These are phyloP conservation scores for Sternotherus odoratus DNA, from an alignment of 2,797 vertebrate genomes.

Conservation along the genomic window DNA sequence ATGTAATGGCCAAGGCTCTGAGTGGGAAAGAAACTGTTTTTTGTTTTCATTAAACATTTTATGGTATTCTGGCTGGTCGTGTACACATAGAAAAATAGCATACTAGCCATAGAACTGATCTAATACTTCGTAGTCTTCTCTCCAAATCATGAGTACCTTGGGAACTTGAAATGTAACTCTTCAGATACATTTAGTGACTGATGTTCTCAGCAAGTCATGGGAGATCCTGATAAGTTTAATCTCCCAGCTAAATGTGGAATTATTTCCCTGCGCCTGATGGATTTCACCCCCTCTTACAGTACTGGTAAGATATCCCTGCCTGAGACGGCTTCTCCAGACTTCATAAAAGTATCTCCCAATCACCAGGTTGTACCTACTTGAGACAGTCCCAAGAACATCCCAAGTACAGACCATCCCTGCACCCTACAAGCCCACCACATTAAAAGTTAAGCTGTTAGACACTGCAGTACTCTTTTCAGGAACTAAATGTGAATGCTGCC, in stretches of 20 bases:
- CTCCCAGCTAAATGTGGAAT: not conserved
- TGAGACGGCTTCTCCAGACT: not conserved
- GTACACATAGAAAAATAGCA: not conserved
- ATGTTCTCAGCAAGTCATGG: not conserved
- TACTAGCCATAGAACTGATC: not conserved
- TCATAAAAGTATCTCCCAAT: too few species aligned
- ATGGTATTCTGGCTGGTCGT: not conserved
- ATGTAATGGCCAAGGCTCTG: not conserved
- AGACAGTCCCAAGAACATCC: not conserved
- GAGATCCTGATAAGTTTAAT: not conserved
- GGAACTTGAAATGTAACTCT: too few species aligned
- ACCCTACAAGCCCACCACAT: accelerated
- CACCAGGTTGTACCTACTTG: not conserved
- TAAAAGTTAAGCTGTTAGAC: too few species aligned
- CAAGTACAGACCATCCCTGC: accelerated
- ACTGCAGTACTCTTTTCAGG: too few species aligned
- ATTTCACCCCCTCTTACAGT: not conserved
- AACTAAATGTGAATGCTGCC: too few species aligned
- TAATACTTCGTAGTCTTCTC: not conserved
- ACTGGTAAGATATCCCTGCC: not conserved
- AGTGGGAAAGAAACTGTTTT: not conserved
- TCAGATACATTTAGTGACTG: too few species aligned
- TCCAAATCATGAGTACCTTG: too few species aligned
- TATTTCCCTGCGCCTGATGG: not conserved
- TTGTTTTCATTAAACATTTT: not conserved